A percentile compares a stretch with the other conserved stretches of the same genome.
Conservation (phyloP, 2,113 vertebrate species). For the Neogale vison region DNA sequence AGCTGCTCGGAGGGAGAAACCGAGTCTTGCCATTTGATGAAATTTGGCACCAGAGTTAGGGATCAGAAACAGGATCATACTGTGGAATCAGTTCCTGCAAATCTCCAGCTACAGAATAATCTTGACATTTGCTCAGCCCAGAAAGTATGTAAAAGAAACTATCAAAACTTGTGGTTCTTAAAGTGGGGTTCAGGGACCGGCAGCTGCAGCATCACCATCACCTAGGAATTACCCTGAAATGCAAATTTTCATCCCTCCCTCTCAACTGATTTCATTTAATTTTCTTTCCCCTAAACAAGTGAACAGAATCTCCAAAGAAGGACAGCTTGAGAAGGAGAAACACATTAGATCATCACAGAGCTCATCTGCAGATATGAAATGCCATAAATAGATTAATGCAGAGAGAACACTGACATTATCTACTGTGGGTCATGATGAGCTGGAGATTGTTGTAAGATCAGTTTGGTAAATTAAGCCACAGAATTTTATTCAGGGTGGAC, state of each 20-base stretch:
- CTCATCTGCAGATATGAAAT: not conserved
- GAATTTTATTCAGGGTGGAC: constrained; percentile 18
- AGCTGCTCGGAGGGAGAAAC: not conserved
- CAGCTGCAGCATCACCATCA: accelerated
- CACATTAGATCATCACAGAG: not conserved
- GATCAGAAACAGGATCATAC: not conserved
- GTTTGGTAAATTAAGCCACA: constrained; percentile 36
- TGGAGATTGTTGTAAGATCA: constrained; percentile 10
- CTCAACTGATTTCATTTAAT: not conserved
- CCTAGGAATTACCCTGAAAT: not conserved
- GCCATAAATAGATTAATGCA: not conserved
- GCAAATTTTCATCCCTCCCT: not conserved
- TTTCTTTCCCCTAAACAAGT: not conserved
- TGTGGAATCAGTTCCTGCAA: not conserved
- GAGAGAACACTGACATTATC: constrained; percentile 48
- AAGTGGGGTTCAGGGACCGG: not conserved
- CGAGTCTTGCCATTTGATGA: not conserved
- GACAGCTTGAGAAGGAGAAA: not conserved
- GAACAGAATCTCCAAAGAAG: not conserved
- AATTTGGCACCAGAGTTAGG: not conserved
- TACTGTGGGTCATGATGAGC: constrained; percentile 43
- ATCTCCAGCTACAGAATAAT: not conserved
- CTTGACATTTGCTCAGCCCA: not conserved
- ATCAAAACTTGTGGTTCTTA: not conserved
- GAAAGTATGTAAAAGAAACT: not conserved